Percentiles rank a stretch among this genome's conserved stretches.
These are phyloP conservation scores for Anthopleura xanthogrammica DNA, from an alignment of 92 coral and sea anemone genomes.

Conservation along the genomic window DNA sequence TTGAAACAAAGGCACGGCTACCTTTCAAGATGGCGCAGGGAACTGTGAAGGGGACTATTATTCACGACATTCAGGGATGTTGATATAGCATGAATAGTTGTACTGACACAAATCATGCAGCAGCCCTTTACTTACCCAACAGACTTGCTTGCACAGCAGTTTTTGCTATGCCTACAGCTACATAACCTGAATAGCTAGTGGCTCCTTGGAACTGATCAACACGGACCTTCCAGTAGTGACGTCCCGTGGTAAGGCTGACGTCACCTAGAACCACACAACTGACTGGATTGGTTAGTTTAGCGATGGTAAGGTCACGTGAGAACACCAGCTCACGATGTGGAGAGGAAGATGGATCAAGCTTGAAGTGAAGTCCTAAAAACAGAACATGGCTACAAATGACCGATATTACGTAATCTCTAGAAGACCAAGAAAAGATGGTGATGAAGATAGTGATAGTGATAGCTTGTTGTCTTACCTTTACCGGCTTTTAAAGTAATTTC, in stretches of 20 bases:
- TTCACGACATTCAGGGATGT: no score
- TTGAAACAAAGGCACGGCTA: no score
- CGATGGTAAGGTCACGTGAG: slow-evolving; percentile 80
- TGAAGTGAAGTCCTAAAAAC: slow-evolving; percentile 69
- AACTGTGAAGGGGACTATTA: no score
- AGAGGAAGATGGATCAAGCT: slow-evolving; percentile 71
- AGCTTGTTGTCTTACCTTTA: slow-evolving; percentile 45
- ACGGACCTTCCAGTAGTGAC: slow-evolving; percentile 82
- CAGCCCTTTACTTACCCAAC: slow-evolving; percentile 43
- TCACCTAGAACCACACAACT: slow-evolving; percentile 55
- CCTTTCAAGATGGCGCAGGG: no score
- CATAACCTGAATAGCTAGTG: slow-evolving; percentile 51
- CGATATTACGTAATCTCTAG: background rate
- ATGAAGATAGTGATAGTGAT: background rate
- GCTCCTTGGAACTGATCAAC: slow-evolving; percentile 78
- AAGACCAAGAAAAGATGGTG: background rate
- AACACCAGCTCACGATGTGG: slow-evolving; percentile 72
- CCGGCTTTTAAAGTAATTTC: slow-evolving; percentile 51
- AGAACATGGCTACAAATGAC: background rate
- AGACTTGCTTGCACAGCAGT: slow-evolving; percentile 35
- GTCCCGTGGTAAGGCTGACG: slow-evolving; percentile 64
- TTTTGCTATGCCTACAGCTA: slow-evolving; percentile 69
- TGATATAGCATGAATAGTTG: no score
- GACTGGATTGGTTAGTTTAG: slow-evolving; percentile 67
- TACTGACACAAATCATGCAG: no score